phyloP scores from a whole-genome alignment of 2,888 invertebrate species.

The Allacma fusca region DNA sequence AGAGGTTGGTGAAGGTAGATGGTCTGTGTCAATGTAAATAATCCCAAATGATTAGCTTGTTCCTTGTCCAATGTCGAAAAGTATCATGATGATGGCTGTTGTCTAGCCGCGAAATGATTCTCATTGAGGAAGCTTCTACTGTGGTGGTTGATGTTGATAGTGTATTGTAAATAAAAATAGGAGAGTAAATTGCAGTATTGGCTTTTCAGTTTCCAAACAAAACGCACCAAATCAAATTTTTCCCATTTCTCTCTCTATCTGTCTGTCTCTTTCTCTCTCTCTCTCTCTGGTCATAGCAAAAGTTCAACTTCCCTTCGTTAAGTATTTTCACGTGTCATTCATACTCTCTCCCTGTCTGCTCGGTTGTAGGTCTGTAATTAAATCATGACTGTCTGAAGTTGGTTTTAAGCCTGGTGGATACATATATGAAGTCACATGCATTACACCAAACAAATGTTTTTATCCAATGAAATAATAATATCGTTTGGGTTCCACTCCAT shows the following conservation, averaged over 20 bases:
- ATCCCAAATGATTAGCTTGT: not conserved
- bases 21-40: not conserved
- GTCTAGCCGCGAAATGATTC: constrained; percentile 1
- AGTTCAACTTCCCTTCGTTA: constrained; percentile 35
- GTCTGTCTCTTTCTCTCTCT: too few relatives aligned
- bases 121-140: too few relatives aligned
- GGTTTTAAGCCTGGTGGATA: too few relatives aligned
- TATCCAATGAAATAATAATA: too few relatives aligned
- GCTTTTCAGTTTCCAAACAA: not conserved
- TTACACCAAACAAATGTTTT: too few relatives aligned
- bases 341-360: not conserved
- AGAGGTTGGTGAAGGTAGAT: too few relatives aligned
- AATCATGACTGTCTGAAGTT: not conserved
- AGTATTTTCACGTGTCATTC: constrained; percentile 36
- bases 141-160: too few relatives aligned
- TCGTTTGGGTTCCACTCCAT: too few relatives aligned
- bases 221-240: constrained; percentile 8
- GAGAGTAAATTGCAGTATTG: constrained; percentile 11
- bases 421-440: too few relatives aligned
- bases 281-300: constrained; percentile 29
- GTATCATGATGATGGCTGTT: not conserved
- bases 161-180: not conserved
- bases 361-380: not conserved
- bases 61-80: not conserved
- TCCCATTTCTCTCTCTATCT: not conserved